A percentile compares a stretch with the other conserved stretches of the same genome.
These are phyloP conservation scores for Girardinichthys multiradiatus DNA, from an alignment of 2,113 vertebrate genomes.

Conservation along the genomic window DNA sequence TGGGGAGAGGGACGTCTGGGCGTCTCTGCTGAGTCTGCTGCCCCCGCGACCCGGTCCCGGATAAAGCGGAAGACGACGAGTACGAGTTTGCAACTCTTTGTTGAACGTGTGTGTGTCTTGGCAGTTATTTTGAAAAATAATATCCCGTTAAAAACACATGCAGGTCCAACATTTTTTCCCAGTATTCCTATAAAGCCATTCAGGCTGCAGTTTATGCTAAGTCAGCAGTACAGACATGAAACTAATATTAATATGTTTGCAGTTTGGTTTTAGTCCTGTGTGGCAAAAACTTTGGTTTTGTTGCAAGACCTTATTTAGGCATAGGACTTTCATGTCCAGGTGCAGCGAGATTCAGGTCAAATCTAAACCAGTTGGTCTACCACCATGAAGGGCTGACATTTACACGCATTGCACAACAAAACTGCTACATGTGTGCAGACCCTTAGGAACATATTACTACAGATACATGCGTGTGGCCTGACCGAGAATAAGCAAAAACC, in stretches of 20 bases:
- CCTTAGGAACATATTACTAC: neutral
- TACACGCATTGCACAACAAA: neutral
- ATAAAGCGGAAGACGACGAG: no score
- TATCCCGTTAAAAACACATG: neutral
- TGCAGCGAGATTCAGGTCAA: neutral
- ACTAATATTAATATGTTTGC: neutral
- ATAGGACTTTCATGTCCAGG: neutral
- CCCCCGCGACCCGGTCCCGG: no score
- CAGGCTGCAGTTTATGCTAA: neutral
- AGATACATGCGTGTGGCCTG: constrained; percentile 23
- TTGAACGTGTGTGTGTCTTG: neutral
- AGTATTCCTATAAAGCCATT: neutral
- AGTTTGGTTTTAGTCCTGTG: neutral
- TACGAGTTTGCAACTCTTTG: neutral
- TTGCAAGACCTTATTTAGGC: neutral
- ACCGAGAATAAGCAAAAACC: constrained; percentile 2
- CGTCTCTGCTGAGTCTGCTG: no score
- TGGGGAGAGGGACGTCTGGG: no score
- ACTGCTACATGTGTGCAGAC: neutral
- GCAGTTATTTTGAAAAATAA: neutral
- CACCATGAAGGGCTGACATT: neutral
- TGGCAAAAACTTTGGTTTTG: no score
- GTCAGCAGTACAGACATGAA: neutral
- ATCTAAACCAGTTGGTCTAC: neutral
- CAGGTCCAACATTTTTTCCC: neutral